Evolutionary conservation across 1,140 invertebrate species (phyloP).

Genomic region (Plodia interpunctella): DNA sequence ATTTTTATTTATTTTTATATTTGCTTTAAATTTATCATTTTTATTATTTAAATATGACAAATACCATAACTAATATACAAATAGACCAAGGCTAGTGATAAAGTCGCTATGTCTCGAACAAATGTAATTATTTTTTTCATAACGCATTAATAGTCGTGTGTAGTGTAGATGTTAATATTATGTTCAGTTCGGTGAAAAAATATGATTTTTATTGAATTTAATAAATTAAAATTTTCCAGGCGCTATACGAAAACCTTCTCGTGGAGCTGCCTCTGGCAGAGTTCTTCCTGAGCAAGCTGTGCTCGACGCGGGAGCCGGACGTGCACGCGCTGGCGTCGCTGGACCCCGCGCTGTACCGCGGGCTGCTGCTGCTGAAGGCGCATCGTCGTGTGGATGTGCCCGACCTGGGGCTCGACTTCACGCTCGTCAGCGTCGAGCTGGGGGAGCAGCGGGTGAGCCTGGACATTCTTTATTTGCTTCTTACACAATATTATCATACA

Average conservation of each 20-base stretch:
- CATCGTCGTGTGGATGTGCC: constrained; percentile 85
- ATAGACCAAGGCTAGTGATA: no score
- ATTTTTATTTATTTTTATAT: constrained; percentile 1
- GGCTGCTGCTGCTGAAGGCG: constrained; percentile 91
- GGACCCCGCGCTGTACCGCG: constrained; percentile 94
- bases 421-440: constrained; percentile 91
- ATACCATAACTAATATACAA: no score
- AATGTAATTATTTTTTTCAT: no score
- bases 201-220: no score
- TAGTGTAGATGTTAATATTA: no score
- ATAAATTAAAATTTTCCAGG: no score
- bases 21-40: neutral
- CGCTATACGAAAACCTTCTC: constrained; percentile 95
- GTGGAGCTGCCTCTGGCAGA: constrained; percentile 96
- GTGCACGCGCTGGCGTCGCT: constrained; percentile 95
- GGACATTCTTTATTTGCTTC: no score
- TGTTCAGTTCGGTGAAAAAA: no score
- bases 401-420: constrained; percentile 95
- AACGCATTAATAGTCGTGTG: no score
- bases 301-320: constrained; percentile 86
- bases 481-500: no score
- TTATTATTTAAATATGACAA: no score
- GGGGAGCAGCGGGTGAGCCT: constrained; percentile 87
- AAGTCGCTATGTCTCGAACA: no score
- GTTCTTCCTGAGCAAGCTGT: constrained; percentile 89